A percentile compares a stretch with the other conserved stretches of the same genome.
Evolutionary conservation across 2,888 invertebrate species (phyloP).

Genomic region (Thymelicus sylvestris): DNA sequence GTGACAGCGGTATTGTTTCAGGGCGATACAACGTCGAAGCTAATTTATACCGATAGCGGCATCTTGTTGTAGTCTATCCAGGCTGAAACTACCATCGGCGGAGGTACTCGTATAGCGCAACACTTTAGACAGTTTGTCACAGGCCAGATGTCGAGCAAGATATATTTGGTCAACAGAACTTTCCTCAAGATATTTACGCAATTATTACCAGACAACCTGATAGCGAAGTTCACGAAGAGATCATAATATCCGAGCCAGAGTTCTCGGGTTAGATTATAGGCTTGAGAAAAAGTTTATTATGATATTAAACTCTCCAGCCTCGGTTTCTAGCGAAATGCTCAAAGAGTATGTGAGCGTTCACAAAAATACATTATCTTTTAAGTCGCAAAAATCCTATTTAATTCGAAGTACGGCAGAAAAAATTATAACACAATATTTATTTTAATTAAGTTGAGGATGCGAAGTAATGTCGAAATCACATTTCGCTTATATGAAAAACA

Average conservation of each 20-base stretch:
- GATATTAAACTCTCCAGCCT: too few relatives aligned
- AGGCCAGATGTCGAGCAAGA: conserved; percentile 19
- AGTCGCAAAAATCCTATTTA: neutral
- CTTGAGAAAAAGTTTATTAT: too few relatives aligned
- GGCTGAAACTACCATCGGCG: conserved; percentile 37
- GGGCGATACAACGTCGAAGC: conserved; percentile 65
- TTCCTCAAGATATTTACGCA: neutral
- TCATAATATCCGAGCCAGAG: too few relatives aligned
- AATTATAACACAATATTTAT: conserved; percentile 8
- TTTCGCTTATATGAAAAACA: conserved; percentile 72
- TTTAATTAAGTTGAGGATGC: conserved; percentile 62
- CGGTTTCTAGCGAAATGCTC: too few relatives aligned
- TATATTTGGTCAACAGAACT: conserved; percentile 19
- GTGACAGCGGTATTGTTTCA: conserved; percentile 77
- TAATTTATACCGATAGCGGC: conserved; percentile 78
- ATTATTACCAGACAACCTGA: neutral
- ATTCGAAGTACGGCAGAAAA: neutral
- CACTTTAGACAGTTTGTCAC: conserved; percentile 29
- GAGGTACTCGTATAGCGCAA: conserved; percentile 23
- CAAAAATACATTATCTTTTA: too few relatives aligned
- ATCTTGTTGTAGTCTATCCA: conserved; percentile 64
- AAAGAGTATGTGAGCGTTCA: too few relatives aligned
- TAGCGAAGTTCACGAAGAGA: neutral
- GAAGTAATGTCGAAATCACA: conserved; percentile 66
- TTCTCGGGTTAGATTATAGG: neutral